Conservation (phyloP, 1,140 invertebrate species). For the Sitobion miscanthi region DNA sequence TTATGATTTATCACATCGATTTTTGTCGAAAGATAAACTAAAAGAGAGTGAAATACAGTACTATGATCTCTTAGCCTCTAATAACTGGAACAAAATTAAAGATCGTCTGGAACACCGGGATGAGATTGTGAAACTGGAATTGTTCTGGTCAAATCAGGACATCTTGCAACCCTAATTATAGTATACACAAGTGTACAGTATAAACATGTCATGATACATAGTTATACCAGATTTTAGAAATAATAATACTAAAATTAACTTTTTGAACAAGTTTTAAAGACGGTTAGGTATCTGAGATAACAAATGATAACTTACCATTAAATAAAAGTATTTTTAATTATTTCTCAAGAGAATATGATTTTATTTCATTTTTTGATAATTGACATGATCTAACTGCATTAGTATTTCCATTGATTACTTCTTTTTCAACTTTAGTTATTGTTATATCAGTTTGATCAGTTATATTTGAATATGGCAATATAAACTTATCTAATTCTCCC, state of each 20-base stretch:
- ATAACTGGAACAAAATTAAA: neutral
- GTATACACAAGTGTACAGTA: neutral
- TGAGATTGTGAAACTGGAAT: neutral
- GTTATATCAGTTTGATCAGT: neutral
- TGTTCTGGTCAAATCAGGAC: neutral
- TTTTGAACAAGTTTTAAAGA: neutral
- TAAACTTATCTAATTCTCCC: slow-evolving; percentile 39
- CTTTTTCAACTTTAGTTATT: neutral
- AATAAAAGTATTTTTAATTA: slow-evolving; percentile 51
- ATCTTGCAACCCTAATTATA: neutral
- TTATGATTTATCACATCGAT: neutral
- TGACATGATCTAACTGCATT: slow-evolving; percentile 28
- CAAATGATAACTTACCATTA: slow-evolving; percentile 20
- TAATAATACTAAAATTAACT: too few relatives aligned
- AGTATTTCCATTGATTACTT: neutral
- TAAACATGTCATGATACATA: neutral
- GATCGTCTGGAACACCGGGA: neutral
- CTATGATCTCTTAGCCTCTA: neutral
- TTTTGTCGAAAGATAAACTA: neutral
- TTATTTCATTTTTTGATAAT: slow-evolving; percentile 31
- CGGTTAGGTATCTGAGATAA: neutral
- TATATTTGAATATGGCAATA: neutral
- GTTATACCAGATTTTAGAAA: too few relatives aligned
- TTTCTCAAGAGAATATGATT: slow-evolving; percentile 40
- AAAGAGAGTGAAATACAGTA: neutral